phyloP scores from a whole-genome alignment of 2,113 vertebrate species.

The rabbit (Oryctolagus cuniculus) region DNA sequence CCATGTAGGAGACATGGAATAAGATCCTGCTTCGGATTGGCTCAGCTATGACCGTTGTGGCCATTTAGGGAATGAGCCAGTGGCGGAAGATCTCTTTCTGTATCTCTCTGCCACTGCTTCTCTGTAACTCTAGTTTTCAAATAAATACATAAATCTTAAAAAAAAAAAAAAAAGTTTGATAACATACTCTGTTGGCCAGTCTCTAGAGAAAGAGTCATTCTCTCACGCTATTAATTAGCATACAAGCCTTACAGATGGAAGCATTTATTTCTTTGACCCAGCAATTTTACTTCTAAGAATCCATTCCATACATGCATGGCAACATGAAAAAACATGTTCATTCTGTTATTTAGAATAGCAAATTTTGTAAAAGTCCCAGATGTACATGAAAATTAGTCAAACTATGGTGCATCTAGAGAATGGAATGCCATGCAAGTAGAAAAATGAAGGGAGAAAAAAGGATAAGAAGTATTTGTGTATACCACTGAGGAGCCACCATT shows the following conservation, averaged over 20 bases:
- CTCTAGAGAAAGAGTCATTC: not conserved
- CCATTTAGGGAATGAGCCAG: no score
- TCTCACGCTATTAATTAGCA: not conserved
- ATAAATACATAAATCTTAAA: no score
- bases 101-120: no score
- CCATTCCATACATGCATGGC: not conserved
- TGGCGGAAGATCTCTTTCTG: no score
- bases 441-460: not conserved
- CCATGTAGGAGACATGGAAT: no score
- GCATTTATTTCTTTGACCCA: slow-evolving; percentile 20
- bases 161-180: not conserved
- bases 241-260: not conserved
- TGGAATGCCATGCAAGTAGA: not conserved
- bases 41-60: no score
- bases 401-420: not conserved
- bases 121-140: no score
- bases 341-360: slow-evolving; percentile 32
- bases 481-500: not conserved
- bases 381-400: slow-evolving; percentile 4
- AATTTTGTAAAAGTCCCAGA: not conserved
- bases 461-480: not conserved
- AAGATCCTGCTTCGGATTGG: no score
- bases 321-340: not conserved
- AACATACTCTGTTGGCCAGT: not conserved
- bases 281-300: not conserved